phyloP scores from a whole-genome alignment of 2,797 vertebrate genomes.

The Sebastes flavidus region DNA sequence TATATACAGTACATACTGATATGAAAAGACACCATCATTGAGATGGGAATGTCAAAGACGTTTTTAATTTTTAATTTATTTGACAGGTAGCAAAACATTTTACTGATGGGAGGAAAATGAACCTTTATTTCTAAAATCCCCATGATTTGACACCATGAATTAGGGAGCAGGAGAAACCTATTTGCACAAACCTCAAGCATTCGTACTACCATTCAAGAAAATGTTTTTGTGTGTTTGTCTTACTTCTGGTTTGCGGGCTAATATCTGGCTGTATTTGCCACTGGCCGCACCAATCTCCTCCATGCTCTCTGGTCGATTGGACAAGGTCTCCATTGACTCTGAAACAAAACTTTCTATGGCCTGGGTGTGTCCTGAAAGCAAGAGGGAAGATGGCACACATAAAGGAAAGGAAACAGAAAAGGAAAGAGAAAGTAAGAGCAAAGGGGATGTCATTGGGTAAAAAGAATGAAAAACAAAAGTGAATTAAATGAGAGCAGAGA shows the following conservation, averaged over 20 bases:
- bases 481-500: neutral
- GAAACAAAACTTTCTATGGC: constrained; percentile 90
- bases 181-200: neutral
- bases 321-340: constrained; percentile 87
- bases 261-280: constrained; percentile 85
- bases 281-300: constrained; percentile 92
- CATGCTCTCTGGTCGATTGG: constrained; percentile 89
- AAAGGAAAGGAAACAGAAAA: constrained; percentile 23
- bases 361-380: constrained; percentile 84
- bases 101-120: neutral
- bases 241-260: constrained; percentile 88
- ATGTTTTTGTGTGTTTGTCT: constrained; percentile 29
- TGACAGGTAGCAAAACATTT: neutral
- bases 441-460: neutral
- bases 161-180: neutral
- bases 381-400: neutral
- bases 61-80: neutral
- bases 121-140: neutral
- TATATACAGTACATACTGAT: neutral
- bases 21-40: neutral
- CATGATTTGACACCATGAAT: neutral
- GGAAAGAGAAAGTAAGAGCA: constrained; percentile 8
- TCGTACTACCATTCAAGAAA: neutral
- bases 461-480: constrained; percentile 13
- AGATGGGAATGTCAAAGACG: neutral